Evolutionary conservation across 2,888 invertebrate genomes (phyloP).

Genomic region (Masnerella sp.): DNA sequence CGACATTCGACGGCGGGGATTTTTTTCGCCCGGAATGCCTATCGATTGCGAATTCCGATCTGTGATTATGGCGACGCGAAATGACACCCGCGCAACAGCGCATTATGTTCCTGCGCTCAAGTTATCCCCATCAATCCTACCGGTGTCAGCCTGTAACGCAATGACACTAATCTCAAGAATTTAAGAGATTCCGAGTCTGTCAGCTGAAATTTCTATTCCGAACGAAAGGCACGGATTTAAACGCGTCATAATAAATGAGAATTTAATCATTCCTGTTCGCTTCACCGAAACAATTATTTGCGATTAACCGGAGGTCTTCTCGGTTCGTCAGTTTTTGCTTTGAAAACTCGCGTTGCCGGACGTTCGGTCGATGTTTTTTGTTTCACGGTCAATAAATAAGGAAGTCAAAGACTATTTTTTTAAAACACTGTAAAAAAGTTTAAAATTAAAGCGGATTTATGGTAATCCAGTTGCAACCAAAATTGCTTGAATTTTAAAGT

Average conservation of each 20-base stretch:
- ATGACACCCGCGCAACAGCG: constrained; percentile 26
- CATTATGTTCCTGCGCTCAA: constrained; percentile 32
- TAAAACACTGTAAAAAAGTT: too few species aligned
- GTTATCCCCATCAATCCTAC: constrained; percentile 43
- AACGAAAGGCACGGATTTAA: constrained; percentile 27
- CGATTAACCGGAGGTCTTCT: too few species aligned
- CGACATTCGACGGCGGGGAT: constrained; percentile 1
- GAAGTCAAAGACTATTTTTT: too few species aligned
- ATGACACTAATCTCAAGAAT: constrained; percentile 52
- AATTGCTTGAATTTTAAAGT: too few species aligned
- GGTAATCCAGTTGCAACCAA: too few species aligned
- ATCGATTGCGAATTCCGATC: constrained; percentile 37
- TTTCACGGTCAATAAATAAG: too few species aligned
- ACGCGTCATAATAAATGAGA: constrained; percentile 24
- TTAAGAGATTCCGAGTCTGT: constrained; percentile 45
- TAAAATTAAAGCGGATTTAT: too few species aligned
- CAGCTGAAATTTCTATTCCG: constrained; percentile 30
- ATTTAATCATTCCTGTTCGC: constrained; percentile 22
- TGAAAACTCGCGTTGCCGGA: too few species aligned
- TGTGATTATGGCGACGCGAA: constrained; percentile 23
- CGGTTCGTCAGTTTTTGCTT: too few species aligned
- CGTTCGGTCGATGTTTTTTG: too few species aligned
- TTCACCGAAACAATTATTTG: not conserved
- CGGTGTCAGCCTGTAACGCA: constrained; percentile 30
- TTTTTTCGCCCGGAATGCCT: constrained; percentile 8